Evolutionary conservation across 2,888 invertebrate genomes (phyloP).

Genomic region (Macrophya annulata): DNA sequence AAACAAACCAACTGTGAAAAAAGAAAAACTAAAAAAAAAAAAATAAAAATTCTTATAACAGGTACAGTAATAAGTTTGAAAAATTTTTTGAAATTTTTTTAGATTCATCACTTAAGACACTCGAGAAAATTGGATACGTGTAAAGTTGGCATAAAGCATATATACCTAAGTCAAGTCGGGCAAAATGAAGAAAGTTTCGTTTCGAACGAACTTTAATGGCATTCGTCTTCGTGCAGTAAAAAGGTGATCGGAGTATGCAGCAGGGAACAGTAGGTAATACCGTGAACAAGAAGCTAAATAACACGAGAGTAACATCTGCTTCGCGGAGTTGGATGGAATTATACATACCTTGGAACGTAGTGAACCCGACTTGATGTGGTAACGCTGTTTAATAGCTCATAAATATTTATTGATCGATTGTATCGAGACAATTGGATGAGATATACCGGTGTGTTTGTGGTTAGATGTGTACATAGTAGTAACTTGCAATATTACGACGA

Average conservation of each 20-base stretch:
- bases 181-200: neutral
- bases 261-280: constrained; percentile 19
- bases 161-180: neutral
- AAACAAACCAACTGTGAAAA: neutral
- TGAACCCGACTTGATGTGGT: constrained; percentile 53
- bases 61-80: neutral
- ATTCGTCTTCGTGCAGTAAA: constrained; percentile 31
- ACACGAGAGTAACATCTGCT: constrained; percentile 43
- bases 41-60: neutral
- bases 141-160: neutral
- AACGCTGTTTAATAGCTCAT: constrained; percentile 68
- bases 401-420: constrained; percentile 74
- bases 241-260: constrained; percentile 7
- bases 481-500: constrained; percentile 58
- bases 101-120: neutral
- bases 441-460: constrained; percentile 60
- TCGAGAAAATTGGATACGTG: neutral
- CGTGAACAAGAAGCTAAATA: constrained; percentile 36
- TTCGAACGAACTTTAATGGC: constrained; percentile 22
- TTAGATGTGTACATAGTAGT: constrained; percentile 59
- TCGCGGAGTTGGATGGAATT: constrained; percentile 24
- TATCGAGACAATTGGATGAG: constrained; percentile 68
- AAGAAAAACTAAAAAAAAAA: constrained; percentile 11
- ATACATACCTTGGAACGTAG: constrained; percentile 11
- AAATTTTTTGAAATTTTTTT: too few species aligned